A percentile compares a stretch with the other conserved stretches of the same genome.
Conservation (phyloP, 1,140 invertebrate species). For the Maniola jurtina region DNA sequence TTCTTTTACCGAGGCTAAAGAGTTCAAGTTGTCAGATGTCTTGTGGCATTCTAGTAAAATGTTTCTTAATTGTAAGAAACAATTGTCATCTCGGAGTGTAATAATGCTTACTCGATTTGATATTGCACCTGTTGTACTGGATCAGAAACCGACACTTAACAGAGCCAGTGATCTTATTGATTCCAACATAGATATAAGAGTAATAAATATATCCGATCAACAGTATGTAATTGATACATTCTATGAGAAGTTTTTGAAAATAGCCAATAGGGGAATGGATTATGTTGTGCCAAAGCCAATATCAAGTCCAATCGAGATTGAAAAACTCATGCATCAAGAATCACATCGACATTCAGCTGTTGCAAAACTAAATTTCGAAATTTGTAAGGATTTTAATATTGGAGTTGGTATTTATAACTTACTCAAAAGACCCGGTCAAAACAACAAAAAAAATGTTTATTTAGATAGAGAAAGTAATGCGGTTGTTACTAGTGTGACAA, state of each 20-base stretch:
- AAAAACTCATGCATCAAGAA: slow-evolving; percentile 53
- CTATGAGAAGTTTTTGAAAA: slow-evolving; percentile 57
- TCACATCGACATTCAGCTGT: slow-evolving; percentile 61
- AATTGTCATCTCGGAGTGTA: slow-evolving; percentile 51
- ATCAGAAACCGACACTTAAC: slow-evolving; percentile 52
- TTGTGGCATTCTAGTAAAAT: slow-evolving; percentile 64
- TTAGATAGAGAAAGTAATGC: slow-evolving; percentile 60
- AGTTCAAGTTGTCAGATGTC: slow-evolving; percentile 60
- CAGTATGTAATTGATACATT: slow-evolving; percentile 49
- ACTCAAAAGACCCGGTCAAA: slow-evolving; percentile 43
- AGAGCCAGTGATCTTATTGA: slow-evolving; percentile 57
- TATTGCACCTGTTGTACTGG: slow-evolving; percentile 43
- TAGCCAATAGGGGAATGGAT: slow-evolving; percentile 51
- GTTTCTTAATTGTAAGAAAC: slow-evolving; percentile 65
- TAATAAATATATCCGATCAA: slow-evolving; percentile 57
- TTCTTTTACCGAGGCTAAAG: slow-evolving; percentile 46
- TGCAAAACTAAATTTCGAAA: slow-evolving; percentile 58
- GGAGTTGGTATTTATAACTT: slow-evolving; percentile 62
- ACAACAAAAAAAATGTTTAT: slow-evolving; percentile 48
- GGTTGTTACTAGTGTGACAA: slow-evolving; percentile 52
- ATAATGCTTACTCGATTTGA: slow-evolving; percentile 55
- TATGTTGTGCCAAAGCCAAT: slow-evolving; percentile 47
- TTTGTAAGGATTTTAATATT: slow-evolving; percentile 57
- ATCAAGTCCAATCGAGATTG: slow-evolving; percentile 45
- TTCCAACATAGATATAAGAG: slow-evolving; percentile 55